Evolutionary conservation across 2,113 vertebrate species (phyloP).

Genomic region (Phaethon lepturus): DNA sequence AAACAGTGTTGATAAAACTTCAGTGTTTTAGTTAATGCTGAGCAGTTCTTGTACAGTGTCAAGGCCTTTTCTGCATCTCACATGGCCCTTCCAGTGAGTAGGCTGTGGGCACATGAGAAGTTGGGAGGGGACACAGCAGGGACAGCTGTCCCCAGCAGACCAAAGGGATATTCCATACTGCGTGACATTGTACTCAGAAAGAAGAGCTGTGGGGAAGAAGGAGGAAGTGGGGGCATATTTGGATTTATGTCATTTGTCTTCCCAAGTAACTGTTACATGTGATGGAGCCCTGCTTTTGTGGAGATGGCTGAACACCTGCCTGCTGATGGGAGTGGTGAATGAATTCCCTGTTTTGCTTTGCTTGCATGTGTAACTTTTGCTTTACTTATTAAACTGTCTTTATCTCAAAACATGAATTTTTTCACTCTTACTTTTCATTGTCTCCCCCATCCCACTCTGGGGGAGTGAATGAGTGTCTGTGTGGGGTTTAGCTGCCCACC

Average conservation of each 20-base stretch:
- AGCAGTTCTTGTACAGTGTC: neutral
- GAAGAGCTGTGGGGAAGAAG: neutral
- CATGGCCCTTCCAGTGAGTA: fast-evolving
- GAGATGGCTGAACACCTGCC: neutral
- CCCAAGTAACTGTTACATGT: neutral
- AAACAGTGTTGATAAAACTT: neutral
- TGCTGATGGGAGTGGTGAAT: neutral
- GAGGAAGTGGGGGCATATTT: neutral
- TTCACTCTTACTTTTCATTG: neutral
- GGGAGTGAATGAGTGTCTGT: neutral
- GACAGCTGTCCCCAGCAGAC: neutral
- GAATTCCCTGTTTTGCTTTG: neutral
- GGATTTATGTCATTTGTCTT: fast-evolving
- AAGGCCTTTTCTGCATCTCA: neutral
- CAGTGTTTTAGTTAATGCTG: neutral
- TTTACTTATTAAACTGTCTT: neutral
- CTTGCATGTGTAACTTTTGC: fast-evolving
- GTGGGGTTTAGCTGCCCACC: neutral
- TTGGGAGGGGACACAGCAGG: neutral
- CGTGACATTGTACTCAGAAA: neutral
- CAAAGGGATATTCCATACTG: neutral
- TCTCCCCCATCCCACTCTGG: neutral
- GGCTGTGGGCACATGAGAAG: neutral
- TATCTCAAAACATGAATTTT: neutral
- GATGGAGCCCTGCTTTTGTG: neutral